phyloP scores from a whole-genome alignment of 2,888 invertebrate species.

The Lepidocyrtinus sp. region DNA sequence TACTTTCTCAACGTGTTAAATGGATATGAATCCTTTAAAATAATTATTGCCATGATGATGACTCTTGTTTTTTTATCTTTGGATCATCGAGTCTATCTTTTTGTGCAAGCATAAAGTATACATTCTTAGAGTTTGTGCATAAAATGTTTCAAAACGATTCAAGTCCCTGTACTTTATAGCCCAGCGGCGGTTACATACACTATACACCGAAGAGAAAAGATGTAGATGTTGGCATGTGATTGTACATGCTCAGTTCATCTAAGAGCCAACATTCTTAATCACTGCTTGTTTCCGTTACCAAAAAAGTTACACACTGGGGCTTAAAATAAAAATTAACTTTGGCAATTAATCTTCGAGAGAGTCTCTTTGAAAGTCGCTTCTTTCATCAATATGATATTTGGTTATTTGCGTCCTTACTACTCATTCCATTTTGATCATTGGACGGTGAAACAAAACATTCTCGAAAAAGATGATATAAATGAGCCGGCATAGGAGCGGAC shows the following conservation, averaged over 20 bases:
- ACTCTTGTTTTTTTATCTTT: slow-evolving; percentile 2
- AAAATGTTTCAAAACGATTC: no score
- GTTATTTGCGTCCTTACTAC: not conserved
- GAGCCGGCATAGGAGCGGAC: no score
- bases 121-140: no score
- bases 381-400: not conserved
- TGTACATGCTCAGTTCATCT: not conserved
- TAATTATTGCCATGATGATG: slow-evolving; percentile 14
- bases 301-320: no score
- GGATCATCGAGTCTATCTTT: slow-evolving; percentile 14
- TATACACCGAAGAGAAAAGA: slow-evolving; percentile 2
- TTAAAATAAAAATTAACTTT: not conserved
- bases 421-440: slow-evolving; percentile 8
- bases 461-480: not conserved
- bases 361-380: not conserved
- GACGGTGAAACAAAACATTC: not conserved
- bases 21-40: slow-evolving; percentile 7
- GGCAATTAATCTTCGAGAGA: not conserved
- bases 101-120: not conserved
- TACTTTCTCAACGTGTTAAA: slow-evolving; percentile 16
- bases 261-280: slow-evolving; percentile 11
- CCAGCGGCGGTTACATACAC: slow-evolving; percentile 1
- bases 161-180: not conserved
- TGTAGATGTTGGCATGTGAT: not conserved
- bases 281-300: slow-evolving; percentile 2